Conservation (phyloP, 2,113 vertebrate genomes). For the Ictalurus punctatus region DNA sequence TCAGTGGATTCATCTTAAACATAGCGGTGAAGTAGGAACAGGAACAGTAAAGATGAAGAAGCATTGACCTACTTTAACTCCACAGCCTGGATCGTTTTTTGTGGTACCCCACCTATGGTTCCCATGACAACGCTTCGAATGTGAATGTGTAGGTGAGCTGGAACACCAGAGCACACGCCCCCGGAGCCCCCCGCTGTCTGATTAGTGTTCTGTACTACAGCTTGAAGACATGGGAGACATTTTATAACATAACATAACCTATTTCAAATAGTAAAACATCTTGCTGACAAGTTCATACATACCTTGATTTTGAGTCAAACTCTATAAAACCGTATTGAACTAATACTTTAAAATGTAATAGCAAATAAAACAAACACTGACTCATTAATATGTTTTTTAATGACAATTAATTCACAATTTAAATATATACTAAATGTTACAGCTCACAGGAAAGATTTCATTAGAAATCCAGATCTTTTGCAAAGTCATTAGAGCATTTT, state of each 20-base stretch:
- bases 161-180: slow-evolving; percentile 77
- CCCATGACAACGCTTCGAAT: slow-evolving; percentile 73
- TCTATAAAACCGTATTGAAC: too few species aligned
- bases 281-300: neutral
- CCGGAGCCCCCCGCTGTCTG: slow-evolving; percentile 29
- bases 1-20: neutral
- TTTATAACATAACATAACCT: neutral
- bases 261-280: neutral
- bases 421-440: neutral
- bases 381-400: neutral
- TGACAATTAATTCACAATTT: neutral
- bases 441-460: neutral
- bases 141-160: slow-evolving; percentile 77
- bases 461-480: neutral
- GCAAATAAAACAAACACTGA: neutral
- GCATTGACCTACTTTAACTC: slow-evolving; percentile 77
- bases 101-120: slow-evolving; percentile 72
- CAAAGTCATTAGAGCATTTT: neutral
- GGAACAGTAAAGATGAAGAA: neutral
- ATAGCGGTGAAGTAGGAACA: neutral
- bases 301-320: neutral
- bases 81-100: slow-evolving; percentile 75
- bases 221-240: neutral
- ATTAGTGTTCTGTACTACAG: slow-evolving; percentile 61
- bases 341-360: neutral